Evolutionary conservation across 1,140 invertebrate species (phyloP), one percentile per base, ranked within the genome.

Genomic region (Halotydeus destructor): DNA sequence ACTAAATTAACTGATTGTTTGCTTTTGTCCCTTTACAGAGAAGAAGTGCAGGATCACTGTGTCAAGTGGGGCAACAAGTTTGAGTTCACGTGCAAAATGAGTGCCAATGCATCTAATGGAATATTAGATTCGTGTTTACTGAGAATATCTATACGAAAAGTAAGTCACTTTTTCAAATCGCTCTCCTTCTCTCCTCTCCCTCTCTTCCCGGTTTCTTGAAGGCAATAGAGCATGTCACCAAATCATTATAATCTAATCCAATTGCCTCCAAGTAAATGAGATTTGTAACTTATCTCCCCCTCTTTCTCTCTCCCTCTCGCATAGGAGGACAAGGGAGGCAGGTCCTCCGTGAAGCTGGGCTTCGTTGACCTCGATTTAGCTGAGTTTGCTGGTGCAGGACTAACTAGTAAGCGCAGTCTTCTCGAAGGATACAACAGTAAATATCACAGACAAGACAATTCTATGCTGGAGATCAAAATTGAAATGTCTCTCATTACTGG

Each of bases 351-450:
- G 62, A 94, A 94, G 64, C 69, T 97, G 44, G 91, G 91, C 26
- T 97, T 89, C 67, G 85, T 78, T 47, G 89, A 96, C 63, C 65
- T 96, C 46, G 93, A 97, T 67, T 68, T 97, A 51, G 80, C 88
- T 24, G 85, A 96, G 67, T 85, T 85, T 64, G 89, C 89, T 28
- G 88, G 88, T 46, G 75, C 82, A n/a, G 86, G 85, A 11, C 67
- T 75, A 45, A 77, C 75, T 32, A 71, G 71, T 46, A 70, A 80
- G 47, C 72, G 80, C 48, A 93, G 78, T 59, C 69, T 96, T 36
- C 63, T 96, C 16, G 85, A 94, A 65, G 89, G 88, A 3, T 96
- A 97, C 59, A 84, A 91, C 60, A 58, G 58, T 5, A 73, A 77
- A 35, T 65, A 75, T 37, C 76, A 80, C 57, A 68, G 89, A 24